Percentiles rank a stretch among this genome's conserved stretches.
Conservation (phyloP, 1,140 invertebrate species). For the Pachypeltis micranthus region DNA sequence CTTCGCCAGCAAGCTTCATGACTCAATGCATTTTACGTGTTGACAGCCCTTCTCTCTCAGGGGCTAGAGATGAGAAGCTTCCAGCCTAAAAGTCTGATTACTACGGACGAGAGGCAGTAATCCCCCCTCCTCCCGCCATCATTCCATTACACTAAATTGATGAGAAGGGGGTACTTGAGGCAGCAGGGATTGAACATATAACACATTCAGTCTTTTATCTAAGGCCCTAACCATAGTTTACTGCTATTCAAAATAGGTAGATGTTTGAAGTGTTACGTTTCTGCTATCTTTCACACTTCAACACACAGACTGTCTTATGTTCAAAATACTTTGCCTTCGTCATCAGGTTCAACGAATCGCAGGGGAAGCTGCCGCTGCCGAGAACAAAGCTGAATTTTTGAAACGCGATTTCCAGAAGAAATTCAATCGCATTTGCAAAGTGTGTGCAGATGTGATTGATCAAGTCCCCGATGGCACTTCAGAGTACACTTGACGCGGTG, state of each 20-base stretch:
- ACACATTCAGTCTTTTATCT: background rate
- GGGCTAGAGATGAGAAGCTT: too few species aligned
- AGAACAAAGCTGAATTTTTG: background rate
- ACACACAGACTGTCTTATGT: background rate
- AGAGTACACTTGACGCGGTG: background rate
- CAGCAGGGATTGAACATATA: background rate
- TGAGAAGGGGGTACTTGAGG: too few species aligned
- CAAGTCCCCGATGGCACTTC: background rate
- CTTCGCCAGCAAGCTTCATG: too few species aligned
- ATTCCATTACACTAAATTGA: too few species aligned
- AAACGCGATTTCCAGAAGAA: background rate
- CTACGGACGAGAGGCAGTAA: too few species aligned
- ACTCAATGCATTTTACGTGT: too few species aligned
- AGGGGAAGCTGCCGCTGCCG: background rate
- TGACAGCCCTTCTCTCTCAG: too few species aligned
- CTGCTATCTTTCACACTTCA: background rate
- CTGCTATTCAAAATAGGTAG: background rate
- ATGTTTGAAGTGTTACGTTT: background rate
- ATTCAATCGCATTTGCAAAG: background rate
- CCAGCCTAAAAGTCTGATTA: too few species aligned
- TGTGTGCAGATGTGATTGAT: background rate
- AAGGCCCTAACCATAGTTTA: background rate
- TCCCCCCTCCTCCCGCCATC: too few species aligned
- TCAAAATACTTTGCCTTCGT: background rate
- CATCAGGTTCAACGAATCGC: background rate